These are phyloP conservation scores for Coregonus sp. DNA, from an alignment of 2,797 vertebrate genomes.

Conservation along the genomic window DNA sequence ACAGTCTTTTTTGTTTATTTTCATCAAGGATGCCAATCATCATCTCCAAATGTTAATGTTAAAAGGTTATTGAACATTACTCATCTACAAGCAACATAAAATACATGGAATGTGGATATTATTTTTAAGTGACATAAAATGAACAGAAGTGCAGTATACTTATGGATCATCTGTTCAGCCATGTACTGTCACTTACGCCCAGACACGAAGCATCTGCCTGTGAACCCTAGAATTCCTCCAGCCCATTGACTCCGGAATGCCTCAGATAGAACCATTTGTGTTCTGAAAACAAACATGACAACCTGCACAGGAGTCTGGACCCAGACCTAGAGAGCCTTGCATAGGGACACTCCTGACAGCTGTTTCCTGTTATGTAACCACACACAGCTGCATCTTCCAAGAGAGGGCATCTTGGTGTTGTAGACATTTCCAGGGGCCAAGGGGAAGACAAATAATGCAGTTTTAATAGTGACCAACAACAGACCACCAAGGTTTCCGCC, in stretches of 20 bases:
- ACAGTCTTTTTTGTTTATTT: neutral
- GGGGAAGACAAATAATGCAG: conserved; percentile 82
- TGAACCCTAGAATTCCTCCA: conserved; percentile 61
- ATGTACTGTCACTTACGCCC: conserved; percentile 24
- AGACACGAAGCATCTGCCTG: conserved; percentile 46
- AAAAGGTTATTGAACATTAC: neutral
- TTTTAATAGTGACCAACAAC: conserved; percentile 79
- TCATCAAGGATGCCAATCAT: too few species aligned
- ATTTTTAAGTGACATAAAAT: conserved; percentile 5
- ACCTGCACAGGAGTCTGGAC: conserved; percentile 72
- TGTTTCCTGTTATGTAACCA: conserved; percentile 84
- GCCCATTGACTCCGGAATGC: conserved; percentile 58
- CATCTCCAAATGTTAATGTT: too few species aligned
- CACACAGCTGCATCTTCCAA: conserved; percentile 80
- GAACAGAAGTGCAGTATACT: neutral
- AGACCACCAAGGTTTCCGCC: conserved; percentile 79
- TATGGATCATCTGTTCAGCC: conserved; percentile 13
- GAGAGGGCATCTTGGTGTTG: conserved; percentile 76
- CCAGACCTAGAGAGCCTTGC: conserved; percentile 39
- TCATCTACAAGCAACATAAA: neutral
- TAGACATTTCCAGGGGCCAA: conserved; percentile 81
- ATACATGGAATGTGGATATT: neutral
- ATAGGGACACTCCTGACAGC: conserved; percentile 74
- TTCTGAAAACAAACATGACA: conserved; percentile 73
- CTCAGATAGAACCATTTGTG: conserved; percentile 50